Percentiles rank a stretch among this genome's conserved stretches.
Evolutionary conservation across 2,888 invertebrate genomes (phyloP).

Genomic region (Drosophila heteroneura): DNA sequence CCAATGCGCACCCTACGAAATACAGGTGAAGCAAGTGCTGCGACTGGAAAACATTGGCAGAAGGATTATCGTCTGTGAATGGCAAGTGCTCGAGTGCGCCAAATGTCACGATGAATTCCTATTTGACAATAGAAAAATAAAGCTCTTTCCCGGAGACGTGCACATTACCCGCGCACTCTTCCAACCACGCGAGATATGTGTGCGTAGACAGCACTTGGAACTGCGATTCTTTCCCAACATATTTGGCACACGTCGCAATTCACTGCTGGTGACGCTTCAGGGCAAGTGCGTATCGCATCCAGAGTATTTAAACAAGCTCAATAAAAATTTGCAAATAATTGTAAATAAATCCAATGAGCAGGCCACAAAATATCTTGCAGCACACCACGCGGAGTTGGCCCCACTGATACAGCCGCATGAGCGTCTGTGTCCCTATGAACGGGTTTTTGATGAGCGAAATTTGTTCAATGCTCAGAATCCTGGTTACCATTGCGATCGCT

Average conservation of each 20-base stretch:
- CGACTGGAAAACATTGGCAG: slow-evolving; percentile 74
- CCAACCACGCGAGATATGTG: slow-evolving; percentile 57
- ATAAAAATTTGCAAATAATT: slow-evolving; percentile 27
- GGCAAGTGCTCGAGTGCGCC: slow-evolving; percentile 44
- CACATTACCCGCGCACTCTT: slow-evolving; percentile 54
- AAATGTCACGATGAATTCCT: slow-evolving; percentile 57
- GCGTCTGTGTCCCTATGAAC: slow-evolving; percentile 69
- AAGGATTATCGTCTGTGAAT: slow-evolving; percentile 60
- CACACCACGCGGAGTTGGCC: slow-evolving; percentile 46
- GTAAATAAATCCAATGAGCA: slow-evolving; percentile 56
- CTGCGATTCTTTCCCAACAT: slow-evolving; percentile 65
- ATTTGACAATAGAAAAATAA: slow-evolving; percentile 49
- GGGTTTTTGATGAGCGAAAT: slow-evolving; percentile 73
- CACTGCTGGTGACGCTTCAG: slow-evolving; percentile 44
- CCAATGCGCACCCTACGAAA: slow-evolving; percentile 70
- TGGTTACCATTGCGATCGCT: slow-evolving; percentile 75
- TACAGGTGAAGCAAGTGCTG: slow-evolving; percentile 54
- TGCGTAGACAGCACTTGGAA: slow-evolving; percentile 55
- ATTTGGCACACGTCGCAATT: slow-evolving; percentile 43
- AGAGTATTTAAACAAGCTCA: slow-evolving; percentile 56
- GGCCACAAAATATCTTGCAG: slow-evolving; percentile 34
- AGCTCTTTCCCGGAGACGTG: slow-evolving; percentile 66
- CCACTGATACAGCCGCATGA: slow-evolving; percentile 48
- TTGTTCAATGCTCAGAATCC: slow-evolving; percentile 70
- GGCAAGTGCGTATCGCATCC: slow-evolving; percentile 63